These are phyloP conservation scores for Diploscapter pachys DNA, from an alignment of 1,140 invertebrate genomes.

Conservation along the genomic window DNA sequence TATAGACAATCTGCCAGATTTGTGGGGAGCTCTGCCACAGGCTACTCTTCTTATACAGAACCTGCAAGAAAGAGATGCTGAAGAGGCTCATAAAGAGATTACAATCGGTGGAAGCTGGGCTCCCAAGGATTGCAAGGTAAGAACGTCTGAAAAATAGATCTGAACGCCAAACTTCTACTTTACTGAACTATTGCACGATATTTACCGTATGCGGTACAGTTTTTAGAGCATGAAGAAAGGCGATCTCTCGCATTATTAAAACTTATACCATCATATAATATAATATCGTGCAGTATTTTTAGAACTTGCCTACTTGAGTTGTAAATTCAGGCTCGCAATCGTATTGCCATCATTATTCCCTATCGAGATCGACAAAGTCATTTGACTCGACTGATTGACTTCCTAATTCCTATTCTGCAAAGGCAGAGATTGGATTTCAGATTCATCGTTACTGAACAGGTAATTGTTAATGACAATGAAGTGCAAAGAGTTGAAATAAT, in stretches of 20 bases:
- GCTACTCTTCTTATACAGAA: conserved; percentile 49
- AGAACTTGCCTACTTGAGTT: background rate
- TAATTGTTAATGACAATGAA: conserved; percentile 10
- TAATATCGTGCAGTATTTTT: no score
- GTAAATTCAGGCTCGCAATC: conserved; percentile 18
- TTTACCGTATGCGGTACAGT: no score
- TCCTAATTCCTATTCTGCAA: conserved; percentile 84
- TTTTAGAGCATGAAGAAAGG: no score
- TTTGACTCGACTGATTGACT: conserved; percentile 66
- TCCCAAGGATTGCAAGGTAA: conserved; percentile 41
- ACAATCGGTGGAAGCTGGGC: conserved; percentile 49
- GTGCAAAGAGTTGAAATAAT: background rate
- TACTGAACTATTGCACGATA: no score
- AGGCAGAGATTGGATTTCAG: conserved; percentile 67
- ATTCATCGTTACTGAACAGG: conserved; percentile 60
- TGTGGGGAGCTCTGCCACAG: conserved; percentile 35
- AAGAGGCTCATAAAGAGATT: conserved; percentile 43
- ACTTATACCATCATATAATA: no score
- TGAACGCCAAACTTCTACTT: no score
- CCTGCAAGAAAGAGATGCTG: conserved; percentile 47
- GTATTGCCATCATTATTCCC: conserved; percentile 79
- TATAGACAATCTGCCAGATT: conserved; percentile 22
- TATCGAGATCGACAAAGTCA: conserved; percentile 80
- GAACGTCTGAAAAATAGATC: no score
- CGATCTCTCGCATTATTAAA: no score